These are phyloP conservation scores for Pelochelys cantorii DNA, from an alignment of 2,797 vertebrate genomes.

Conservation along the genomic window DNA sequence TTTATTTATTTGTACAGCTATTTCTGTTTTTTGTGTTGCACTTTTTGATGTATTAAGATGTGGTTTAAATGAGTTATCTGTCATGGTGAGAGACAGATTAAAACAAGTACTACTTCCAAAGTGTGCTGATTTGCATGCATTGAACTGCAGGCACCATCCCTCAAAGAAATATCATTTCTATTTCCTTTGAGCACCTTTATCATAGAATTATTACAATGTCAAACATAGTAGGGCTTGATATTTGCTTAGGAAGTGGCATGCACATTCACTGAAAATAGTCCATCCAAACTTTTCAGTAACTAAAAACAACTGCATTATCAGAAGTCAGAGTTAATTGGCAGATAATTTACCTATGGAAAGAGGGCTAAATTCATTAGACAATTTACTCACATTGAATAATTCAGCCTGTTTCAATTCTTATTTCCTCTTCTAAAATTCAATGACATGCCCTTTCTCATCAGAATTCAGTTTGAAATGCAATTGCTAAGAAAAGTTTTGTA, in stretches of 20 bases:
- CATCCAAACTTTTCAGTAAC: neutral
- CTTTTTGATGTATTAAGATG: neutral
- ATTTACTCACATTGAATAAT: neutral
- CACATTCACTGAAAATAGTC: neutral
- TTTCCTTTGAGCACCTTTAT: neutral
- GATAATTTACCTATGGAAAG: neutral
- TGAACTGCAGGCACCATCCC: neutral
- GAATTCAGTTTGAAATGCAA: neutral
- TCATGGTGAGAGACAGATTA: neutral
- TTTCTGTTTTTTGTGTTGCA: neutral
- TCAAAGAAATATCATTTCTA: neutral
- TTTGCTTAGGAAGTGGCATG: constrained; percentile 1
- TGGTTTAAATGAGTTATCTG: neutral
- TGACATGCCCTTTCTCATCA: neutral
- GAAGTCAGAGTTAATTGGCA: neutral
- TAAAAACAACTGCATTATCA: neutral
- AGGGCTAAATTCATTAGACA: neutral
- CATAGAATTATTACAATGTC: neutral
- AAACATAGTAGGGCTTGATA: neutral
- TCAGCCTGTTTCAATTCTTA: neutral
- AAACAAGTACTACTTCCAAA: neutral
- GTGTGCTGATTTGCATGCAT: neutral
- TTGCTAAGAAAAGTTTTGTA: neutral
- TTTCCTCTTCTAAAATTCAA: neutral
- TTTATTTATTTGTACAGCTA: neutral